phyloP scores from a whole-genome alignment of 2,113 vertebrate species.

The Etheostoma spectabile region DNA sequence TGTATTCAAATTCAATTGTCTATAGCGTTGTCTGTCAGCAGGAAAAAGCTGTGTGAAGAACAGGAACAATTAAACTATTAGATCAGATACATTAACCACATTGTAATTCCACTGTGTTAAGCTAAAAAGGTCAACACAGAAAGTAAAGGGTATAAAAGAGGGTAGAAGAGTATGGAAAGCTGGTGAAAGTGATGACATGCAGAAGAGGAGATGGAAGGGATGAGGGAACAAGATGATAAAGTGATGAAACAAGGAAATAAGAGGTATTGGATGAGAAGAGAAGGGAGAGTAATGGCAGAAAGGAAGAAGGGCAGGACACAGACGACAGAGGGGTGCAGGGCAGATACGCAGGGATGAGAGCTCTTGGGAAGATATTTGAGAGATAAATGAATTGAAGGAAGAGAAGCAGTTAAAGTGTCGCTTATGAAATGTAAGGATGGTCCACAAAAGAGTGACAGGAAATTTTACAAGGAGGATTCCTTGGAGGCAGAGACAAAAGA shows the following conservation, averaged over 20 bases:
- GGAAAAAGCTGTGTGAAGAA: background rate
- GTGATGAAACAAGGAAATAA: conserved; percentile 1
- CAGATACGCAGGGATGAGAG: background rate
- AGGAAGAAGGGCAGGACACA: background rate
- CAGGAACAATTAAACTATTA: background rate
- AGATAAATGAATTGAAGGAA: conserved; percentile 26
- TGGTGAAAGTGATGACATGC: background rate
- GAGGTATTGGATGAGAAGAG: background rate
- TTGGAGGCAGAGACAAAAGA: conserved; percentile 13
- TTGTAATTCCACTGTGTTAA: background rate
- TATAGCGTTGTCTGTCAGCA: background rate
- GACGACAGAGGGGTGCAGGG: background rate
- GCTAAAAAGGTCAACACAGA: background rate
- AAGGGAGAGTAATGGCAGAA: background rate
- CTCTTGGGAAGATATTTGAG: conserved; percentile 13
- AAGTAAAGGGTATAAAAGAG: background rate
- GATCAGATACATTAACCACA: background rate
- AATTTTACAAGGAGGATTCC: conserved; percentile 30
- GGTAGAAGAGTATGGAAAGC: background rate
- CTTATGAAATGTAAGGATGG: conserved; percentile 40
- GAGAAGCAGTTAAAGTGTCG: conserved; percentile 13
- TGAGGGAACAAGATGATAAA: background rate
- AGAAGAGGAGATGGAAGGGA: background rate
- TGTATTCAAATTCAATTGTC: conserved; percentile 4
- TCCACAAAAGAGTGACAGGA: conserved; percentile 15